Evolutionary conservation across 2,888 invertebrate species (phyloP).

Genomic region (Cacoxenus indagator): DNA sequence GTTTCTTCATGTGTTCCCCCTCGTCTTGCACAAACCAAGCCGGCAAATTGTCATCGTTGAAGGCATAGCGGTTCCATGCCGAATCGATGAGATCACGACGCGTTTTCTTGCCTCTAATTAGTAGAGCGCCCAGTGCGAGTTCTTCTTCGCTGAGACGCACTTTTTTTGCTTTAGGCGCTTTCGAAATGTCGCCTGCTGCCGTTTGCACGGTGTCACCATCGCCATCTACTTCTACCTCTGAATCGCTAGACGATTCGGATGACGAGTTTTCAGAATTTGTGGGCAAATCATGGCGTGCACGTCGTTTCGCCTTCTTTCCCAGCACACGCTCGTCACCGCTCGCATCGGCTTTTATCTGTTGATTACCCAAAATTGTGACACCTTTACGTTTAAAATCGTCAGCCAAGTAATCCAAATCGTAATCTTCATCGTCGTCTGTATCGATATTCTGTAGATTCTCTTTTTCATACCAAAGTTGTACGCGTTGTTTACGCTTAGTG

Average conservation of each 20-base stretch:
- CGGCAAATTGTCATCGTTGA: conserved; percentile 92
- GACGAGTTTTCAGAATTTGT: conserved; percentile 37
- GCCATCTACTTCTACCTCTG: conserved; percentile 57
- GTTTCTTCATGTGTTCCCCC: conserved; percentile 87
- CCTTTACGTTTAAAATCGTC: conserved; percentile 82
- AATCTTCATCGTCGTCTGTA: conserved; percentile 88
- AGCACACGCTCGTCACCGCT: conserved; percentile 32
- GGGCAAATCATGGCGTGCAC: conserved; percentile 57
- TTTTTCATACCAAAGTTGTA: conserved; percentile 89
- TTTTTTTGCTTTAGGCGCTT: conserved; percentile 71
- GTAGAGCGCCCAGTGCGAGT: conserved; percentile 90
- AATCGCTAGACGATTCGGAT: conserved; percentile 54
- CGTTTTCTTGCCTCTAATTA: conserved; percentile 91
- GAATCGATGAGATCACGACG: conserved; percentile 91
- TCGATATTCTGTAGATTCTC: conserved; percentile 85
- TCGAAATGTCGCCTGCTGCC: conserved; percentile 46
- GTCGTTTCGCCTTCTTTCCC: conserved; percentile 68
- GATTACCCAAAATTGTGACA: conserved; percentile 68
- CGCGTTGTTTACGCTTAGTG: conserved; percentile 81
- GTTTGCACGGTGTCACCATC: conserved; percentile 32
- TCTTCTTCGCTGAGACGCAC: conserved; percentile 87
- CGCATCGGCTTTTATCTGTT: conserved; percentile 26
- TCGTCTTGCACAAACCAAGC: conserved; percentile 98
- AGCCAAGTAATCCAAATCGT: conserved; percentile 85
- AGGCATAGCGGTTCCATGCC: conserved; percentile 93